Percentiles rank a stretch among this genome's conserved stretches.
phyloP scores from a whole-genome alignment of 2,113 vertebrate genomes.

The Ctenomys sociabilis region DNA sequence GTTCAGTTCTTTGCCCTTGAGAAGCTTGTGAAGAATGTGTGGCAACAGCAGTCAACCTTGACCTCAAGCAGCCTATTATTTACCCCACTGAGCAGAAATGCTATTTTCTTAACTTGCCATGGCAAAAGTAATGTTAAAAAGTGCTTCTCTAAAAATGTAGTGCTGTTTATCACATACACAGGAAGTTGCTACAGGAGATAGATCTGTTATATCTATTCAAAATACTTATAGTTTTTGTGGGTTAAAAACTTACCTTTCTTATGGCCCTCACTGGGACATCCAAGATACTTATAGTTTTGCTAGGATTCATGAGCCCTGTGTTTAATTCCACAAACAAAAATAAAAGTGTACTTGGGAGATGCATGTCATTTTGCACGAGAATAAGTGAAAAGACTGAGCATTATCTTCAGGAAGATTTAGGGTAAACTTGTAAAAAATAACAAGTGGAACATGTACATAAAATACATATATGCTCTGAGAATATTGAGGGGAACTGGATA shows the following conservation, averaged over 20 bases:
- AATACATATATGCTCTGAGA: not conserved
- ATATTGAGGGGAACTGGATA: not conserved
- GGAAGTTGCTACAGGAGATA: not conserved
- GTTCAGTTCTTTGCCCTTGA: not conserved
- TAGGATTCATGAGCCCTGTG: not conserved
- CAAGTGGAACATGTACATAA: not conserved
- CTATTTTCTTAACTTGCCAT: not conserved
- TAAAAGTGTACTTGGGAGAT: not conserved
- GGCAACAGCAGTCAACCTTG: not conserved
- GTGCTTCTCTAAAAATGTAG: not conserved
- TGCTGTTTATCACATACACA: not conserved
- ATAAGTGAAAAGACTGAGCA: not conserved
- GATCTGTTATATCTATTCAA: not conserved
- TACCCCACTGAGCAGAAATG: not conserved
- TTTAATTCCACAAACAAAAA: not conserved
- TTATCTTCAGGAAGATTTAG: not conserved
- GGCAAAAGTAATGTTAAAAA: not conserved
- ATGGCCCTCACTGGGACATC: too few species aligned
- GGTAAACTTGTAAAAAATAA: slow-evolving; percentile 35
- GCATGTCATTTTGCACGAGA: slow-evolving; percentile 13
- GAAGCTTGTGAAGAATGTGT: not conserved
- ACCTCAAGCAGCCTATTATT: not conserved
- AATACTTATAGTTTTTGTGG: not conserved
- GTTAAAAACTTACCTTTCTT: not conserved
- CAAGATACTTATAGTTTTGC: not conserved